Evolutionary conservation across 37 sponge, comb jelly and placozoan genomes (phyloP).

Genomic region (Diacarnus erythraeanus): DNA sequence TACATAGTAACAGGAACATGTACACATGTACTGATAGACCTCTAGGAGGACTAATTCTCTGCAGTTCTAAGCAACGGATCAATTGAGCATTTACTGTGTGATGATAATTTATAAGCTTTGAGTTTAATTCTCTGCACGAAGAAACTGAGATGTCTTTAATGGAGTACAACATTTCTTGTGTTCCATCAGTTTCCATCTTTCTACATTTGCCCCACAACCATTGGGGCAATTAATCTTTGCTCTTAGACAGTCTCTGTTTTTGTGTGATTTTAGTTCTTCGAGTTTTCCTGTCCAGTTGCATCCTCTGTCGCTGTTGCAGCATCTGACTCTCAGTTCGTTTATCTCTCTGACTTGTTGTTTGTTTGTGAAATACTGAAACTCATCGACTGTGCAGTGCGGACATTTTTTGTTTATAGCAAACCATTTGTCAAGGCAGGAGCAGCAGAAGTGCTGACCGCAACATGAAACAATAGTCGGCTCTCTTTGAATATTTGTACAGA

Average conservation of each 20-base stretch:
- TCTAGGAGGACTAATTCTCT: too few relatives aligned
- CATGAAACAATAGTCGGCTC: background rate
- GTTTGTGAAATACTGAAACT: background rate
- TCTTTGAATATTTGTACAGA: constrained; percentile 1
- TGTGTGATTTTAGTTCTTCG: background rate
- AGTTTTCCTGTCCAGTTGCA: constrained; percentile 18
- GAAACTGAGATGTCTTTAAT: too few relatives aligned
- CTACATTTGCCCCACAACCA: background rate
- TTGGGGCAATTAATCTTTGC: background rate
- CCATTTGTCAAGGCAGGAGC: background rate
- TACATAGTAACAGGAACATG: too few relatives aligned
- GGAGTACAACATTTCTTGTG: too few relatives aligned
- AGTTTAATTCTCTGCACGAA: too few relatives aligned
- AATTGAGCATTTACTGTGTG: too few relatives aligned
- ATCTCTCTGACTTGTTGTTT: constrained; percentile 6
- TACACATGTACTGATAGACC: too few relatives aligned
- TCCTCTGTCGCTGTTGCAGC: constrained; percentile 1
- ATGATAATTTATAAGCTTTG: too few relatives aligned
- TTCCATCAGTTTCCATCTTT: background rate
- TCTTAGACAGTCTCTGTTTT: constrained; percentile 1
- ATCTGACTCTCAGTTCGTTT: constrained; percentile 8
- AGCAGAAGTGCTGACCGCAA: constrained; percentile 26
- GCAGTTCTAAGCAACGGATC: too few relatives aligned
- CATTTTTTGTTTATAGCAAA: background rate
- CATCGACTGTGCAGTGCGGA: constrained; percentile 13